Base-by-base conservation (phyloP, 2,113 vertebrate genomes). In the Nesogale talazaci region DNA sequence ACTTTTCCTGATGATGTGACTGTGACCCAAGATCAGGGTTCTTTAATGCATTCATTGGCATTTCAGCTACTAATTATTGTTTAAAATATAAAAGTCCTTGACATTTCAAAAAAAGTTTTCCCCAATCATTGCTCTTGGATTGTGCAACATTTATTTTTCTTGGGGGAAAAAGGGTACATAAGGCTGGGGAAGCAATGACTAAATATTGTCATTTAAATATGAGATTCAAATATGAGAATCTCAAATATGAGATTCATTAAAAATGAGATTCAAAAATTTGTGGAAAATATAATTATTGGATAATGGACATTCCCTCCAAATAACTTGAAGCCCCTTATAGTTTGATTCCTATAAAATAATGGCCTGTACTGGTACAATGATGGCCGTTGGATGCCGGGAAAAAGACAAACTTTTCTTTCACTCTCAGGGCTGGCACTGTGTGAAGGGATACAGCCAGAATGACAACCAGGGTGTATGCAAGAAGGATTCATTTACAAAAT, bases 81-180 rank as follows among this genome's bases (percentile, higher is more conserved):
- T 90, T 93, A 92, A 95, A 83, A 52, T 89, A 46, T 46, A 90
- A 94, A 94, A 88, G 69, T 86, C 74, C 94, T 95, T 96, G 95
- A 97, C 84, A 97, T 97, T 97, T 93, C 57, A 86, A 78, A 77
- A 78, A 77, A 88, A 90, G 81, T 94, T 92, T 80, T 93, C 93
- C 88, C 42, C 7, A 86, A 87, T 92, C 84, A 93, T 36, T 84
- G 40, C 77, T 92, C 6, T 31, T 92, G 93, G 31, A 88, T 65
- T 91, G 38, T 69, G 38, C 31, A 69, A 61, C 2, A 74, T n/a
- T 52, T 92, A 15, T 46, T 90, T 90, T 83, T 34, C 63, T 77
- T 69, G n/a, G 14, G 36, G 57, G 59, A 80, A 79, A 90, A 69
- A 11, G n/a, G 23, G 57, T 38, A 81, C 15, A 34, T 74, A 63